Evolutionary conservation across 2,888 invertebrate genomes (phyloP), one percentile per base, ranked within the genome.

Genomic region (Lycophotia porphyrea): DNA sequence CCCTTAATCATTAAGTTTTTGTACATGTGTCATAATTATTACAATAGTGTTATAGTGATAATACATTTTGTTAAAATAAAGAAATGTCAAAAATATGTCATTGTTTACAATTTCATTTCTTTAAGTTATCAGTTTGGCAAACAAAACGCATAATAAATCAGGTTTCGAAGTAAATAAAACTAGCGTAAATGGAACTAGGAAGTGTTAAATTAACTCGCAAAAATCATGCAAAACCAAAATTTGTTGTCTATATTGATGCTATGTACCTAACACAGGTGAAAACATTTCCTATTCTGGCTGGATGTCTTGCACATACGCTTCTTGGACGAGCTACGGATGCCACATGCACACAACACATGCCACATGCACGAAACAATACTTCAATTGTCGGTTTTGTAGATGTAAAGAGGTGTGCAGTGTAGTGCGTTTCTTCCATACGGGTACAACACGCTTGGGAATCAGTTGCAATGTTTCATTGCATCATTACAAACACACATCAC

Each of bases 41-140:
- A n/a, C 13, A 73, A n/a, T 61, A 49, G 21, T 70, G 44, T 61
- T 44, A 1, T 63, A 52, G 31, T 44, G 24, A 31, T 39, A 61
- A 18, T 44, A 31, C 1, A 36, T 61, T 61, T 21, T 61, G 18
- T 71, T 63, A 24, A 13, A 77, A 52, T 76, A 76, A 76, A 78
- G 15, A 31, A 31, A 44, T 63, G 15, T 24, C 0, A 27, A 27
- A 60, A 42, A 24, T 24, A 3, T 52, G n/a, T 27, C 3, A 21
- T n/a, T 52, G 13, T 42, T 42, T 42, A 13, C 42, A n/a, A 55
- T 55, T 13, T 44, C 0, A 18, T 5, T n/a, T 31, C 31, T 31
- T 31, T 47, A 21, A 47, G 27, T n/a, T 18, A 27, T 24, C 5
- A n/a, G 9, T 71, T 49, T 7, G 4, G 13, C 15, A 27, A 39